Percentiles rank a stretch among this genome's conserved stretches.
Evolutionary conservation across 1,140 invertebrate species (phyloP).

Genomic region (Aphelinus certus): DNA sequence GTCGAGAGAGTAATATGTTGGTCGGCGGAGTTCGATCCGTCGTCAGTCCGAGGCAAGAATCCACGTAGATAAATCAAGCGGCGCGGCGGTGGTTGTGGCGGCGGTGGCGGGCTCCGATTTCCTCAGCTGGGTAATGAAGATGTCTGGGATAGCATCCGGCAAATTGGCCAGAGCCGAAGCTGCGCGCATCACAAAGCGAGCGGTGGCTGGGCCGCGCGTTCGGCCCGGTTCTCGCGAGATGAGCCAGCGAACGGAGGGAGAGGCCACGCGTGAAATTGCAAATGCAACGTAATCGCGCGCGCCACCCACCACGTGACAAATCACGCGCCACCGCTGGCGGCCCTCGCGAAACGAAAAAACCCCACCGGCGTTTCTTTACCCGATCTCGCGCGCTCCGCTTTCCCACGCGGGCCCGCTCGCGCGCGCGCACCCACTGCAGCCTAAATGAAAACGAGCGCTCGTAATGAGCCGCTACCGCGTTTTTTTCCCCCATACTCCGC

Average conservation of each 20-base stretch:
- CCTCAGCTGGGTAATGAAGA: constrained; percentile 21
- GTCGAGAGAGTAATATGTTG: too few species aligned
- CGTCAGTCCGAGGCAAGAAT: too few species aligned
- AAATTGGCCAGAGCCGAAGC: constrained; percentile 22
- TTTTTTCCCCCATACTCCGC: neutral
- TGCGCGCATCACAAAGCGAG: constrained; percentile 39
- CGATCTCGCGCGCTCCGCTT: constrained; percentile 42
- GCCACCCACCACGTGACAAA: constrained; percentile 64
- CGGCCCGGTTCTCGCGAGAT: neutral
- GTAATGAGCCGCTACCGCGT: constrained; percentile 28
- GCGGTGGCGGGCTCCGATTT: neutral
- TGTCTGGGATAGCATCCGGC: neutral
- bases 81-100: neutral
- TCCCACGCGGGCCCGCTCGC: constrained; percentile 47
- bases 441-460: constrained; percentile 30
- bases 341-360: constrained; percentile 34
- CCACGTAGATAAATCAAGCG: neutral
- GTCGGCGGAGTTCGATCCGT: too few species aligned
- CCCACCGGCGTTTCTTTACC: constrained; percentile 45
- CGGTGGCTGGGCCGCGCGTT: constrained; percentile 20
- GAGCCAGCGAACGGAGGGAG: constrained; percentile 38
- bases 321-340: constrained; percentile 47
- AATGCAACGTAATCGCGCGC: constrained; percentile 62
- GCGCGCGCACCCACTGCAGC: neutral
- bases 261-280: constrained; percentile 61